Percentiles rank a stretch among this genome's conserved stretches.
phyloP scores from a whole-genome alignment of 2,113 vertebrate species.

The Gnathonemus echidnorhynchus region DNA sequence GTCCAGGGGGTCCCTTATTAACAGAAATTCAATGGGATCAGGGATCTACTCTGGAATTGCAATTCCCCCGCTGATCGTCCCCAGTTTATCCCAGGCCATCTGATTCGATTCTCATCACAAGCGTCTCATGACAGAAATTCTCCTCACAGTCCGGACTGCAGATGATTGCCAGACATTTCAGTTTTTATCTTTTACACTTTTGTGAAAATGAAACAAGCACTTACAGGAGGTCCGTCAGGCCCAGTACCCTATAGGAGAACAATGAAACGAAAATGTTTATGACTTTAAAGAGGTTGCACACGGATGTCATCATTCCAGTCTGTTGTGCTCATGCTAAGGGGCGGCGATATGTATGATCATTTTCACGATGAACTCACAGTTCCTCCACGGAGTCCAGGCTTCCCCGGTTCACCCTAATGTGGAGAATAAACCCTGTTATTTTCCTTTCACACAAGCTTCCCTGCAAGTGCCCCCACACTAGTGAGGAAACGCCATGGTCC shows the following conservation, averaged over 20 bases:
- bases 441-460: background rate
- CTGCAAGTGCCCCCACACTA: background rate
- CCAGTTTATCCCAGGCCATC: background rate
- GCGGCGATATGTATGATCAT: background rate
- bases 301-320: background rate
- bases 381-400: constrained; percentile 74
- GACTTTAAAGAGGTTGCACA: background rate
- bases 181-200: background rate
- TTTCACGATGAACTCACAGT: constrained; percentile 67
- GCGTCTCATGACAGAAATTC: background rate
- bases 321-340: background rate
- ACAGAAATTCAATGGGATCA: constrained; percentile 29
- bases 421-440: constrained; percentile 12
- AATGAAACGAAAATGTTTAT: constrained; percentile 7
- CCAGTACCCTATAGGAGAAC: constrained; percentile 72
- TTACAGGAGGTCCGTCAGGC: constrained; percentile 76
- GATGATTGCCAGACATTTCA: background rate
- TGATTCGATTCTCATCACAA: background rate
- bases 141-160: background rate
- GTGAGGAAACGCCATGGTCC: background rate
- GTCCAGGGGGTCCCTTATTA: constrained; percentile 76
- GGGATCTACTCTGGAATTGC: background rate
- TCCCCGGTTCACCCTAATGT: constrained; percentile 84
- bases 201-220: constrained; percentile 41
- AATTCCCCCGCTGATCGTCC: background rate